Conservation (phyloP, 2,888 invertebrate genomes). For the Diploptera punctata region DNA sequence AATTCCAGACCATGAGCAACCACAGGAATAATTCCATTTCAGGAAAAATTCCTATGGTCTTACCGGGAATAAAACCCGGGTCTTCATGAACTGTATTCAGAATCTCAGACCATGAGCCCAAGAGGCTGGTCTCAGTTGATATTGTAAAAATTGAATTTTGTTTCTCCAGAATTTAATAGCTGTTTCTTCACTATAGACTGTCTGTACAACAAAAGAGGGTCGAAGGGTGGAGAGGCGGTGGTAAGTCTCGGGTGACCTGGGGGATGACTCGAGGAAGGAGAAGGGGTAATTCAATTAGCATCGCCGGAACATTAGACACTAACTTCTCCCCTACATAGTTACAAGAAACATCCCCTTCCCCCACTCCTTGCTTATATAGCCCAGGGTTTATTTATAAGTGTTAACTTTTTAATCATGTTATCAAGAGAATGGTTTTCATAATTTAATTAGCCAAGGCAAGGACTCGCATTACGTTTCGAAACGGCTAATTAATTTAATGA, state of each 20-base stretch:
- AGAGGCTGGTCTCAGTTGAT: too few species aligned
- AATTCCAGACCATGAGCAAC: too few species aligned
- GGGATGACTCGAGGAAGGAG: conserved; percentile 8
- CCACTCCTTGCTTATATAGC: background rate
- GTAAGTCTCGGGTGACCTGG: conserved; percentile 18
- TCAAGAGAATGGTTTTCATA: conserved; percentile 32
- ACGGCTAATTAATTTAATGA: conserved; percentile 24
- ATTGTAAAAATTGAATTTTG: too few species aligned
- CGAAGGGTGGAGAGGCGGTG: background rate
- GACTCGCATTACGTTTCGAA: background rate
- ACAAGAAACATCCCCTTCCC: conserved; percentile 18
- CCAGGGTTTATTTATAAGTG: conserved; percentile 31
- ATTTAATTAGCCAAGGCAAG: conserved; percentile 28
- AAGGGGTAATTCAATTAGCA: conserved; percentile 30
- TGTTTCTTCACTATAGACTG: conserved; percentile 12
- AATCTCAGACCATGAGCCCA: too few species aligned
- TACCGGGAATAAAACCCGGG: too few species aligned
- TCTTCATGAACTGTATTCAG: too few species aligned
- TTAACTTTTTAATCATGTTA: conserved; percentile 39
- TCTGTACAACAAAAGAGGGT: background rate
- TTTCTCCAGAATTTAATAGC: too few species aligned
- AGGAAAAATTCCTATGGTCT: too few species aligned
- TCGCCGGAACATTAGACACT: conserved; percentile 9
- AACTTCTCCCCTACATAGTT: background rate
- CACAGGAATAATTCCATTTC: too few species aligned